Conservation (phyloP, 2,113 vertebrate species). For the Leptodactylus fuscus region DNA sequence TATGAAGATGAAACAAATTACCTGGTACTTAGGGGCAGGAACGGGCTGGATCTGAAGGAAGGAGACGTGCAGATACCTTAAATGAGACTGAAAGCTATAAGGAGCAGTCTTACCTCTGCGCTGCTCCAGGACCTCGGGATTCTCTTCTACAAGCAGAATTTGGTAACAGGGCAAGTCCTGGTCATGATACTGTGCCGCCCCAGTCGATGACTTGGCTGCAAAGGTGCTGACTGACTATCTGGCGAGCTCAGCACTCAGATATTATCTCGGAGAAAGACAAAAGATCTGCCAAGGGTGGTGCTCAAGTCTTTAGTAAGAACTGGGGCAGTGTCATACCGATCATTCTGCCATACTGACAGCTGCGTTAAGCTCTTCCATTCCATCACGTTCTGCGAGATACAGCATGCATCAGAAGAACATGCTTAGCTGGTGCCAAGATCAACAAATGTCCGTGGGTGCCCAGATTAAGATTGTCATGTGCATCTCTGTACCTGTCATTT, state of each 20-base stretch:
- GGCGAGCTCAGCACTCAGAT: neutral
- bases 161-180: neutral
- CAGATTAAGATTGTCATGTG: too few species aligned
- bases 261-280: neutral
- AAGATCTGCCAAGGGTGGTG: conserved; percentile 39
- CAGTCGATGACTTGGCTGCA: neutral
- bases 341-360: neutral
- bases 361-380: too few species aligned
- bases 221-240: neutral
- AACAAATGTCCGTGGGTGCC: neutral
- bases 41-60: too few species aligned
- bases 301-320: neutral
- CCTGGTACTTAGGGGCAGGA: too few species aligned
- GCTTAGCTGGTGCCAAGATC: neutral
- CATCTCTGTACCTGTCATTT: too few species aligned
- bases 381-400: too few species aligned
- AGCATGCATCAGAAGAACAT: too few species aligned
- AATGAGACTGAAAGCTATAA: too few species aligned
- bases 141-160: neutral
- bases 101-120: neutral
- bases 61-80: too few species aligned
- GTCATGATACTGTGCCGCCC: too few species aligned
- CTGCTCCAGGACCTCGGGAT: neutral
- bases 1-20: too few species aligned
- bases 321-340: neutral